phyloP scores from a whole-genome alignment of 2,113 vertebrate species.

The Gobiocypris rarus region DNA sequence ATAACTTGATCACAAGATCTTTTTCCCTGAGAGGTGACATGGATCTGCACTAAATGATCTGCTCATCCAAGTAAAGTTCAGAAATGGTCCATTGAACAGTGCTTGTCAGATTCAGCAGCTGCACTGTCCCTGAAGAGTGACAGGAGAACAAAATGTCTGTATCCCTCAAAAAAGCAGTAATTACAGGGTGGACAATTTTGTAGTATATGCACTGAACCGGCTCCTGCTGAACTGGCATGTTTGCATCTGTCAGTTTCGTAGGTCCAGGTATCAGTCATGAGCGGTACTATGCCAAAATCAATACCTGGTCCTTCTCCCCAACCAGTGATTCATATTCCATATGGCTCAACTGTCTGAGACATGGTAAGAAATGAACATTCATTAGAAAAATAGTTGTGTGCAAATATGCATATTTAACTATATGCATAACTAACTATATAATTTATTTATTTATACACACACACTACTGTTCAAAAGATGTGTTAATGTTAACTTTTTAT shows the following conservation, averaged over 20 bases:
- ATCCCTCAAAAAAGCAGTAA: neutral
- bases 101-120: neutral
- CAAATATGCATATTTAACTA: too few relatives aligned
- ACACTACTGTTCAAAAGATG: too few relatives aligned
- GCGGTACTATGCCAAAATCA: conserved; percentile 52
- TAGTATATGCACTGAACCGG: conserved; percentile 14
- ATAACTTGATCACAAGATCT: neutral
- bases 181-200: conserved; percentile 5
- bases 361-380: conserved; percentile 23
- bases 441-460: too few relatives aligned
- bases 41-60: neutral
- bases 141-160: neutral
- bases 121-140: neutral
- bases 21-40: neutral
- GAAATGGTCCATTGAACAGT: neutral
- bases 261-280: conserved; percentile 55
- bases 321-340: conserved; percentile 53
- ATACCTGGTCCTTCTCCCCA: conserved; percentile 44
- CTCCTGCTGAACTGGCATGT: conserved; percentile 39
- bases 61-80: neutral
- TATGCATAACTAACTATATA: too few relatives aligned
- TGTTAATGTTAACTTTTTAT: too few relatives aligned
- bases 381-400: conserved; percentile 36
- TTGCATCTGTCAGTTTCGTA: conserved; percentile 53
- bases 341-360: conserved; percentile 47